These are phyloP conservation scores for Otis tarda DNA, from an alignment of 2,113 vertebrate genomes.

Conservation along the genomic window DNA sequence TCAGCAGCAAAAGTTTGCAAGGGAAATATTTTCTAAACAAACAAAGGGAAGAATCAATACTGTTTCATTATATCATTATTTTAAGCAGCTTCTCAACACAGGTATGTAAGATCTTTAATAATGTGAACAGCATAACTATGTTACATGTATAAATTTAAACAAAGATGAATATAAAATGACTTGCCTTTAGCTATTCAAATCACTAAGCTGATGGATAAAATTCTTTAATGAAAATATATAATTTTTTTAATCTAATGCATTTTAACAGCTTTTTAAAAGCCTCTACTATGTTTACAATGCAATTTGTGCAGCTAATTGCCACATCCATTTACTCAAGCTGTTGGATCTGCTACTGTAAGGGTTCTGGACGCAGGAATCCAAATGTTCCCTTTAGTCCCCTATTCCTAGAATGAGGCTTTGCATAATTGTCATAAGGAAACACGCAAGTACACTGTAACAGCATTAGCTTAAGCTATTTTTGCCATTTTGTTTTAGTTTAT, in stretches of 20 bases:
- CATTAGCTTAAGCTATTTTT: background rate
- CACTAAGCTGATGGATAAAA: background rate
- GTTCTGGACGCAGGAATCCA: background rate
- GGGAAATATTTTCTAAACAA: background rate
- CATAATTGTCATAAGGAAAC: background rate
- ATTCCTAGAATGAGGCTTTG: background rate
- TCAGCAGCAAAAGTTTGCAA: background rate
- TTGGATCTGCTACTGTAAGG: background rate
- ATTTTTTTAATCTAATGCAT: background rate
- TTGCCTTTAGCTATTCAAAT: background rate
- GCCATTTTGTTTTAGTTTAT: background rate
- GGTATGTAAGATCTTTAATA: slow-evolving; percentile 42
- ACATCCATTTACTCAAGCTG: background rate
- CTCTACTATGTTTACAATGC: background rate
- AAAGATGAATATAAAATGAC: background rate
- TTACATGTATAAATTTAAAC: background rate
- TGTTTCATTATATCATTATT: background rate
- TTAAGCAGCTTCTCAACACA: slow-evolving; percentile 8
- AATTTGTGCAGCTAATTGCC: background rate
- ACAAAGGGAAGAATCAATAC: background rate
- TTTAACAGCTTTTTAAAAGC: slow-evolving; percentile 17
- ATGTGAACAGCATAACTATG: background rate
- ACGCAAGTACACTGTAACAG: background rate
- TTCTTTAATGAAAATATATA: background rate
- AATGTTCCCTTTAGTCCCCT: background rate